Base-by-base conservation (phyloP, 1,140 invertebrate species). In the Drosophila takahashii region DNA sequence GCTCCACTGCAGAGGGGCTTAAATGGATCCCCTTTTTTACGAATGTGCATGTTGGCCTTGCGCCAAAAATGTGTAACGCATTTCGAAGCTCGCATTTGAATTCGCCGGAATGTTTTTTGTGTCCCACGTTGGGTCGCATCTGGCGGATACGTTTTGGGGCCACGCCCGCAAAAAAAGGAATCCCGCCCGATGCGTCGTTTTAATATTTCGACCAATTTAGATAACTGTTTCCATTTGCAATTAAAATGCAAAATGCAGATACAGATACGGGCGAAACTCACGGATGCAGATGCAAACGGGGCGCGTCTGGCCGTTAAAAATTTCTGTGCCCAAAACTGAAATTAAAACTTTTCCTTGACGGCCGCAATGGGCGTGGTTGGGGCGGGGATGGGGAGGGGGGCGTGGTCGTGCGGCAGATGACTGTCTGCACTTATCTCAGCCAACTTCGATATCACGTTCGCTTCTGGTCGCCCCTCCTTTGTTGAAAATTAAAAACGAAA, bases 141-240 rank as follows among this genome's bases (percentile, higher is more conserved):
- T 53, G 50, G 56, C 27, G 16, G 44, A 44, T 65, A 45, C 66
- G 47, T 36, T 52, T 9, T 15, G 36, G 27, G 34, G 76, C 48
- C 58, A 67, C 58, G n/a, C 51, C 54, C 56, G 36, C 45, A 65
- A 39, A 37, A 64, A 67, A 54, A 27, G 37, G 26, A 4, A 51
- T 18, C 29, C 34, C 42, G 32, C 77, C 32, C 64, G 51, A 77
- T 83, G 84, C 78, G 74, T 89, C 80, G 84, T 77, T 87, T 83
- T 90, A 86, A 90, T 90, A 87, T 90, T 83, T 90, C 90, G 77
- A 83, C 81, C 87, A 90, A 90, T 90, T 90, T 90, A 90, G 87
- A 90, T 90, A 90, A 90, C 87, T 86, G 87, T 83, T 90, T 90
- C 87, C 87, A 90, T 90, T 90, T 90, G 87, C 87, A 90, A 90